A percentile compares a stretch with the other conserved stretches of the same genome.
These are phyloP conservation scores for Drosophila kanekoi DNA, from an alignment of 2,888 invertebrate genomes.

Conservation along the genomic window DNA sequence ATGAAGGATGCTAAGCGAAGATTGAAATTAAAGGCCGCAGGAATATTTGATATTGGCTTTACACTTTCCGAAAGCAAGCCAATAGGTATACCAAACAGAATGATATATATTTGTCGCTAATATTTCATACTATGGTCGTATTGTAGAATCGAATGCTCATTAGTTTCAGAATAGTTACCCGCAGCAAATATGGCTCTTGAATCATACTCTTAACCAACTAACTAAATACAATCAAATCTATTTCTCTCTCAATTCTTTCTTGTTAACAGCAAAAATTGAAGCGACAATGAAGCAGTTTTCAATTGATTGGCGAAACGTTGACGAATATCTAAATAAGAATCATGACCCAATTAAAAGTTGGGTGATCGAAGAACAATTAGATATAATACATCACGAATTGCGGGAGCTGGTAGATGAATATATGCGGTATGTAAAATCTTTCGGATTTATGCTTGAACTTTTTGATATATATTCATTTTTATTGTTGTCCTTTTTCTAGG, in stretches of 20 bases:
- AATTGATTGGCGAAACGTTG: conserved; percentile 81
- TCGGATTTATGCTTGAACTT: too few species aligned
- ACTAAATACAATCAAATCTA: too few species aligned
- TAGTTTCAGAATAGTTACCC: too few species aligned
- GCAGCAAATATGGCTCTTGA: too few species aligned
- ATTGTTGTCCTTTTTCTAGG: conserved; percentile 63
- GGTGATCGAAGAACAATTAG: conserved; percentile 85
- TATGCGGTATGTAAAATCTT: conserved; percentile 78
- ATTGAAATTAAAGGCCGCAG: conserved; percentile 72
- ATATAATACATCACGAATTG: conserved; percentile 86
- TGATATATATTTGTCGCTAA: not conserved
- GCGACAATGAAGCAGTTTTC: conserved; percentile 73
- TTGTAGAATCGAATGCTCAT: too few species aligned
- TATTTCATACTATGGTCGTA: too few species aligned
- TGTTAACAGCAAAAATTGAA: conserved; percentile 69
- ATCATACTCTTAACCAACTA: too few species aligned
- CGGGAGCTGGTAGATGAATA: conserved; percentile 86
- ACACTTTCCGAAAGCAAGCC: conserved; percentile 66
- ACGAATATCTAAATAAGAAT: conserved; percentile 82
- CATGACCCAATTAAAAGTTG: conserved; percentile 81
- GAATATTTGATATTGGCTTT: conserved; percentile 72
- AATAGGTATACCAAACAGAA: conserved; percentile 62
- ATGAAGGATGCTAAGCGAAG: conserved; percentile 71
- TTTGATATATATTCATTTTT: too few species aligned
- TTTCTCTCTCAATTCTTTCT: too few species aligned